phyloP scores from a whole-genome alignment of 2,113 vertebrate genomes.

The Podocnemis expansa region DNA sequence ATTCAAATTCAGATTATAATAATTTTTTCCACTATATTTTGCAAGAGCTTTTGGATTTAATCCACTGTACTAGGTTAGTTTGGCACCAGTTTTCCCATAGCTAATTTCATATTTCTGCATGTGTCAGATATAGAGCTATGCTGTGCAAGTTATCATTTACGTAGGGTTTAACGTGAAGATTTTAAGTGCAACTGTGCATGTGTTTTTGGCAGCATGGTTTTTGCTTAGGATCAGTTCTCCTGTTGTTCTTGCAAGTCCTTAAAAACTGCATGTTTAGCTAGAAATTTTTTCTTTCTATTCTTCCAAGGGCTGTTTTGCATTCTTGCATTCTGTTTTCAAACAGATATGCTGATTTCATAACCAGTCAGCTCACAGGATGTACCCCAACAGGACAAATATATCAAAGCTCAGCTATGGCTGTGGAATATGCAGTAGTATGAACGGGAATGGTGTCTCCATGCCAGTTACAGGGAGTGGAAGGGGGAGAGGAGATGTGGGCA shows the following conservation, averaged over 20 bases:
- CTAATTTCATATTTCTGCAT: neutral
- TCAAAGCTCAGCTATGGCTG: too few relatives aligned
- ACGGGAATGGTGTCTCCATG: neutral
- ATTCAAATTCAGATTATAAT: too few relatives aligned
- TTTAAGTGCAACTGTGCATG: neutral
- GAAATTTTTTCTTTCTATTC: neutral
- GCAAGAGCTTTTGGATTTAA: neutral
- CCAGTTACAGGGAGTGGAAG: neutral
- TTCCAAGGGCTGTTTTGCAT: constrained; percentile 26
- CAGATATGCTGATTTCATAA: neutral
- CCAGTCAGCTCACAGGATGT: neutral
- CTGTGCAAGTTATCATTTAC: neutral
- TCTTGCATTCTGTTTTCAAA: accelerated
- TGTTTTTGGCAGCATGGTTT: neutral
- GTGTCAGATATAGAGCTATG: neutral
- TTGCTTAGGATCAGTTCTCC: neutral
- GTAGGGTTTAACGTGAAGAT: accelerated
- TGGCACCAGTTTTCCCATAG: neutral
- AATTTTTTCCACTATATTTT: neutral
- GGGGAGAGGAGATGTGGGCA: neutral
- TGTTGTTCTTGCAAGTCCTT: neutral
- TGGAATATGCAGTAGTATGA: neutral
- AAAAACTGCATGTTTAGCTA: neutral
- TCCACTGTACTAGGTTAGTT: accelerated
- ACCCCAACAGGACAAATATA: neutral